Conservation (phyloP, 2,888 invertebrate genomes). For the Drepanosiphum platanoidis region DNA sequence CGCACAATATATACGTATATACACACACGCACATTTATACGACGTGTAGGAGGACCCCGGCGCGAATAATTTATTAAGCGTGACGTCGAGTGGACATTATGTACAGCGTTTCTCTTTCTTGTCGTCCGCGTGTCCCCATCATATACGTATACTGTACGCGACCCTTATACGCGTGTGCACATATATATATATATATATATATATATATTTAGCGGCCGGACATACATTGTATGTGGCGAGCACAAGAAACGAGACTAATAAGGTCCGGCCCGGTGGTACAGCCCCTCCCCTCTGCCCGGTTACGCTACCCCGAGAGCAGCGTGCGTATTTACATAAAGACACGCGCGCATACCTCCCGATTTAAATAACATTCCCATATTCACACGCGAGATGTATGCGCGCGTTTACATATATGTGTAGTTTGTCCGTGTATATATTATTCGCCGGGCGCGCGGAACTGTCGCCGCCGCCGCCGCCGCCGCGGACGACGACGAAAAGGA, state of each 20-base stretch:
- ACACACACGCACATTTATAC: not conserved
- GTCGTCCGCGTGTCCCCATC: slow-evolving; percentile 34
- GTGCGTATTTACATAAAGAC: slow-evolving; percentile 39
- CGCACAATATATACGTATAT: not conserved
- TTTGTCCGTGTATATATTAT: slow-evolving; percentile 25
- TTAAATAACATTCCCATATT: slow-evolving; percentile 53
- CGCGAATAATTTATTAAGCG: slow-evolving; percentile 63
- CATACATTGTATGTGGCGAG: slow-evolving; percentile 45
- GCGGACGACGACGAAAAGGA: slow-evolving; percentile 26
- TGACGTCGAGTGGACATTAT: slow-evolving; percentile 63
- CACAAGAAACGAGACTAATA: slow-evolving; percentile 59
- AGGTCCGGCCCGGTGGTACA: slow-evolving; percentile 22
- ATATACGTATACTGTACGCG: not conserved
- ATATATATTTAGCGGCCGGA: slow-evolving; percentile 9
- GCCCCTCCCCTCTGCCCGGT: not conserved
- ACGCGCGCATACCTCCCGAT: slow-evolving; percentile 37
- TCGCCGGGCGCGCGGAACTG: slow-evolving; percentile 5
- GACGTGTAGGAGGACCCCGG: slow-evolving; percentile 15
- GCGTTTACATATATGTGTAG: not conserved
- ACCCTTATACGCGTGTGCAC: not conserved
- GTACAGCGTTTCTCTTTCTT: slow-evolving; percentile 63
- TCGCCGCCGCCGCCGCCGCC: not conserved
- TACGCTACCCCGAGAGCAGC: slow-evolving; percentile 9
- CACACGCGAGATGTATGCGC: not conserved
- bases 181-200: not conserved